Conservation (phyloP, 2,888 invertebrate species). For the Cryptosula pallasiana region DNA sequence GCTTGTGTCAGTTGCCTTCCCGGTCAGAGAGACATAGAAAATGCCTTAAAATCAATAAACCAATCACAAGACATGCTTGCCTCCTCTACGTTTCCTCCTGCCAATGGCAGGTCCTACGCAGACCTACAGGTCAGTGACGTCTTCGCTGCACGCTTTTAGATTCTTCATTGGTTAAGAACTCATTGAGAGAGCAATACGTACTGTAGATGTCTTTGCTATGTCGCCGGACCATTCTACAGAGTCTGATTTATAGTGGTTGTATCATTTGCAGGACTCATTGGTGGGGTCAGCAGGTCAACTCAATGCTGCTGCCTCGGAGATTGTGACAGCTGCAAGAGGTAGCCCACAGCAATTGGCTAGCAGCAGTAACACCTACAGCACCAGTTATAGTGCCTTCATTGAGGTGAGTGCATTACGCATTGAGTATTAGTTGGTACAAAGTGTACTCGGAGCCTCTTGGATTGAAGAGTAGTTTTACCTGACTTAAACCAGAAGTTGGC, state of each 20-base stretch:
- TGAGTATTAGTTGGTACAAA: no score
- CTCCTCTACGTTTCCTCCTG: conserved; percentile 36
- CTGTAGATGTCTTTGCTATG: no score
- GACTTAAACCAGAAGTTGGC: no score
- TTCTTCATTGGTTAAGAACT: no score
- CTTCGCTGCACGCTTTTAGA: no score
- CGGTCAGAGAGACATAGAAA: conserved; percentile 88
- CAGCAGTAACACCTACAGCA: conserved; percentile 68
- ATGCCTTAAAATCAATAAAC: conserved; percentile 71
- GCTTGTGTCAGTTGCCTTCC: conserved; percentile 79
- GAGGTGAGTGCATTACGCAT: conserved; percentile 61
- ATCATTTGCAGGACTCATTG: conserved; percentile 77
- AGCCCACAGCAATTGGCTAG: conserved; percentile 68
- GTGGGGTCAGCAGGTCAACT: conserved; percentile 77
- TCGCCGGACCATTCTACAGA: no score
- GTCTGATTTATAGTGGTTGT: no score
- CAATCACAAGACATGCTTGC: conserved; percentile 62
- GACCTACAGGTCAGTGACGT: background rate
- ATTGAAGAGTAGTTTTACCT: no score
- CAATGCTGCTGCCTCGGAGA: conserved; percentile 75
- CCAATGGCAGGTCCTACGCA: conserved; percentile 6
- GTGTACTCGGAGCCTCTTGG: no score
- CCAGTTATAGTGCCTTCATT: conserved; percentile 71
- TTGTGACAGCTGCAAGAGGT: conserved; percentile 69
- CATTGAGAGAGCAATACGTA: no score